Conservation (phyloP, 2,113 vertebrate species). For the Calonectris borealis region DNA sequence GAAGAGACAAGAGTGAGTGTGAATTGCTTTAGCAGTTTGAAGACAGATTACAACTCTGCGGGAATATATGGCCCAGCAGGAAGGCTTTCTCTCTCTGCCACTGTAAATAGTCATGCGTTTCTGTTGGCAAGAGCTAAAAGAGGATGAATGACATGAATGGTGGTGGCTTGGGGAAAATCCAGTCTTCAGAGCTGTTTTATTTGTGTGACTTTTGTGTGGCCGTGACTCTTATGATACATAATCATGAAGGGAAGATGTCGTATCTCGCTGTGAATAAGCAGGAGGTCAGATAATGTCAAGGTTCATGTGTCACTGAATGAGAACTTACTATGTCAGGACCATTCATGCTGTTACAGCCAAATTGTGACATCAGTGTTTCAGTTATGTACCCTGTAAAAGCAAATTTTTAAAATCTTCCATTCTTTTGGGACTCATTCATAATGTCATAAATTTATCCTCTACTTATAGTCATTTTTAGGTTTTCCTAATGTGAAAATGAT, state of each 20-base stretch:
- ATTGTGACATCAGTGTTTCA: background rate
- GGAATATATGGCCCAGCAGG: constrained; percentile 6
- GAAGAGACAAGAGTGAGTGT: background rate
- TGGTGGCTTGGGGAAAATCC: background rate
- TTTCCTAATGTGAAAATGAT: background rate
- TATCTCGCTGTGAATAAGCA: constrained; percentile 6
- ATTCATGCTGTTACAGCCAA: background rate
- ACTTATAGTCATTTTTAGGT: background rate
- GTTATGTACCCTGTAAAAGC: background rate
- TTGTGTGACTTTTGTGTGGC: constrained; percentile 9
- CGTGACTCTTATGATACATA: background rate
- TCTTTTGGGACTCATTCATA: background rate
- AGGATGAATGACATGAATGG: background rate
- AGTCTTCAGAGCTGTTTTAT: background rate
- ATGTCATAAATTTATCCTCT: background rate
- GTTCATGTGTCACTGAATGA: background rate
- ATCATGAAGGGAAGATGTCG: background rate
- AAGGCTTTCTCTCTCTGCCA: background rate
- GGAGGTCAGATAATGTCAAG: constrained; percentile 22
- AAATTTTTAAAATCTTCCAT: background rate
- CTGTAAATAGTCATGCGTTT: background rate
- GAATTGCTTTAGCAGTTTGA: constrained; percentile 9
- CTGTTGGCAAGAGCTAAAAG: constrained; percentile 14
- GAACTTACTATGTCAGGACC: background rate
- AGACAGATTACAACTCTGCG: background rate